Conservation (phyloP, 1,140 invertebrate genomes). For the Leguminivora glycinivorella region DNA sequence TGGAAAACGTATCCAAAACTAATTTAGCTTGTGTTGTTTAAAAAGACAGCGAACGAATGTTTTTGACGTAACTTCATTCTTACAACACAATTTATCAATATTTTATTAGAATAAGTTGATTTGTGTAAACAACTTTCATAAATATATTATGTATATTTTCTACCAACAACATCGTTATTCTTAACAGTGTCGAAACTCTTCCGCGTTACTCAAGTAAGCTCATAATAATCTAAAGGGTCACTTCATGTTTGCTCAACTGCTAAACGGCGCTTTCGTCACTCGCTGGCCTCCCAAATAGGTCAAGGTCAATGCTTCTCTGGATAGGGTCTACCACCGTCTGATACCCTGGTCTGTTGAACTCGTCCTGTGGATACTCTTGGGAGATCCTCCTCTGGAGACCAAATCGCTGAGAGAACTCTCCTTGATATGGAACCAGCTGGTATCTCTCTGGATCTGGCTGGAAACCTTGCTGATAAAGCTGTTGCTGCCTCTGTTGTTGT, state of each 20-base stretch:
- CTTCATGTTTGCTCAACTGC: background rate
- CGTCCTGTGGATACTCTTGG: background rate
- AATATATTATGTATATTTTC: too few relatives aligned
- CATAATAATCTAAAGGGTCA: background rate
- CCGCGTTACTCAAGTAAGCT: constrained; percentile 20
- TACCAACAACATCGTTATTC: background rate
- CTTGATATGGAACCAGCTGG: background rate
- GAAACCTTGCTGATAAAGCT: constrained; percentile 14
- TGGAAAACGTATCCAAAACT: too few relatives aligned
- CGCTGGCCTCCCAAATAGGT: constrained; percentile 56
- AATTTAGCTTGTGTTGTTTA: too few relatives aligned
- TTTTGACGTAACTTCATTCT: too few relatives aligned
- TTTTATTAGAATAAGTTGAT: too few relatives aligned
- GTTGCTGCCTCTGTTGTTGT: constrained; percentile 36
- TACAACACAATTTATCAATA: too few relatives aligned
- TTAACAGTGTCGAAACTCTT: background rate
- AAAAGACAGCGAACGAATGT: too few relatives aligned
- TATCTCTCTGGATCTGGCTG: constrained; percentile 9
- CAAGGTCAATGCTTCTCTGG: constrained; percentile 68
- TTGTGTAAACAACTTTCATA: too few relatives aligned
- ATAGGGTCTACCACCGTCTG: constrained; percentile 33
- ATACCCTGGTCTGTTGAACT: background rate
- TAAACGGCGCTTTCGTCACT: background rate
- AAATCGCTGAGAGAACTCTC: background rate
- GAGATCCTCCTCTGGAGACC: background rate